Base-by-base conservation (phyloP, 2,888 invertebrate genomes). In the Xanthorhoe designata region DNA sequence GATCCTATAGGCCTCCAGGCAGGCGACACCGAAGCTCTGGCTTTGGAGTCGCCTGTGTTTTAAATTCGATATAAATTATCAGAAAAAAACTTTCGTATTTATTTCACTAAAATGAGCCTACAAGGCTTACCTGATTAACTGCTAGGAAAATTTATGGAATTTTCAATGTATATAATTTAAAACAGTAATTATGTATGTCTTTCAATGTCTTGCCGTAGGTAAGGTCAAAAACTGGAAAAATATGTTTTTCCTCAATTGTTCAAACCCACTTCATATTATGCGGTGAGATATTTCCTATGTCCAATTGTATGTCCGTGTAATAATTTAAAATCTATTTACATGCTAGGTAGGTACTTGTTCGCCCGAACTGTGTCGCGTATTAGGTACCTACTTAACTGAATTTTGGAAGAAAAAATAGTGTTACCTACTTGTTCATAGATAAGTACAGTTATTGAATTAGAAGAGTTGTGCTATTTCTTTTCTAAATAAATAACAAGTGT, bases 241-340 rank as follows among this genome's bases (percentile, higher is more conserved):
- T 62, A 64, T 62, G 45, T 57, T 64, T 63, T 68, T 64, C 68
- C 64, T 69, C 64, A 66, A 62, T 62, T 55, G 35, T 53, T 32
- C 52, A 38, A 19, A 45, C 18, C 47, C 65, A 32, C 61, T 49
- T 59, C 24, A 51, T 59, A 59, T 51, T 51, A n/a, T 52, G 24
- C 18, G 50, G 50, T 38, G 8, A 18, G n/a, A 19, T 52, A 56
- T 61, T 53, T 53, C 45, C 32, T 51, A 52, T 19, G 19, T 59
- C 9, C 2, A 38, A 35, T 58, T 57, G 15, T 47, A 47, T n/a
- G 29, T n/a, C 38, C 52, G 10, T 29, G 29, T 13, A 29, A 29
- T 13, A 10, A 52, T 9, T 38, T 42, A 42, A 42, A 9, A 13
- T 42, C 4, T 13, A 13, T 13, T 2, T 13, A 13, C 38, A n/a